Conservation (phyloP, 2,113 vertebrate species). For the Corythaixoides concolor region DNA sequence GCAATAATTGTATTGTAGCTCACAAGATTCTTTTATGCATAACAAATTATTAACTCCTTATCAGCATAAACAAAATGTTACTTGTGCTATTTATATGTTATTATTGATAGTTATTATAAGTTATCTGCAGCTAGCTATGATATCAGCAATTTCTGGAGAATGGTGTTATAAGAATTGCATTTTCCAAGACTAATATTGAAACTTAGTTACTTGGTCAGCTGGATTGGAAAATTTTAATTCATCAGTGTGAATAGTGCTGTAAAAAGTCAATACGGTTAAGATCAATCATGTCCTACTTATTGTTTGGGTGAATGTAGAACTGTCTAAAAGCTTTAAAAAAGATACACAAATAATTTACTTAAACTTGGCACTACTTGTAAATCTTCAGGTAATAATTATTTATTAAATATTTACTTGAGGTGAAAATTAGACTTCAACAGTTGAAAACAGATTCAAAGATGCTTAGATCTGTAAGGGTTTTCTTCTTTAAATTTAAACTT, state of each 20-base stretch:
- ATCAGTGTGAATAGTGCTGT: not conserved
- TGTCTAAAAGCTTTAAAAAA: not conserved
- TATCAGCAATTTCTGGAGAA: not conserved
- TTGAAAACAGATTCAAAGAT: slow-evolving; percentile 37
- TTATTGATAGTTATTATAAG: not conserved
- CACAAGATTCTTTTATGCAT: not conserved
- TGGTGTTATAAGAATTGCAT: not conserved
- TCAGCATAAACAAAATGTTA: not conserved
- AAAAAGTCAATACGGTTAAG: slow-evolving; percentile 40
- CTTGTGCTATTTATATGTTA: not conserved
- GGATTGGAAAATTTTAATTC: slow-evolving; percentile 29
- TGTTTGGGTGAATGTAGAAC: not conserved
- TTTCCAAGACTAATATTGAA: slow-evolving; percentile 7
- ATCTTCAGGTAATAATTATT: slow-evolving; percentile 46
- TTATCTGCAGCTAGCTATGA: slow-evolving; percentile 11
- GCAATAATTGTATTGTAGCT: not conserved
- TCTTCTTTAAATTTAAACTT: slow-evolving; percentile 59
- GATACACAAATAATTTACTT: slow-evolving; percentile 41
- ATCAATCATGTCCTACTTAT: not conserved
- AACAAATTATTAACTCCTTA: not conserved
- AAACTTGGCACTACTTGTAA: slow-evolving; percentile 6
- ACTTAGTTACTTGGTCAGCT: not conserved
- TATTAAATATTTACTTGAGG: slow-evolving; percentile 62
- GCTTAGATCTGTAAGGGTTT: slow-evolving; percentile 13
- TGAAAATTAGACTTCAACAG: slow-evolving; percentile 53